Evolutionary conservation across 2,888 invertebrate genomes (phyloP).

Genomic region (Dryocosmus kuriphilus): DNA sequence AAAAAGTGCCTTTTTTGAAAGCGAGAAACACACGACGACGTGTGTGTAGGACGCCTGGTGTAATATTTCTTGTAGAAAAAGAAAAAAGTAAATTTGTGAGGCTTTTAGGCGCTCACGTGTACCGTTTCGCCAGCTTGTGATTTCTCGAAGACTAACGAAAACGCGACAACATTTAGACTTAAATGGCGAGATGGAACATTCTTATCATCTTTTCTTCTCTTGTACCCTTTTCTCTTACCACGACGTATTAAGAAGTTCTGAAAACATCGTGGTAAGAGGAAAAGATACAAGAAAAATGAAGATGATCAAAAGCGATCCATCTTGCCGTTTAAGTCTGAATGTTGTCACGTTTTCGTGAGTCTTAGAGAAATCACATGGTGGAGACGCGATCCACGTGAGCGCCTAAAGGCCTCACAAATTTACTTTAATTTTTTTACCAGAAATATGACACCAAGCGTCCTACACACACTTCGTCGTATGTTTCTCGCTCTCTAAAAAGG

Average conservation of each 20-base stretch:
- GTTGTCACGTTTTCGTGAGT: constrained; percentile 31
- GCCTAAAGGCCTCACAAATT: constrained; percentile 6
- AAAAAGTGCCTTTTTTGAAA: constrained; percentile 31
- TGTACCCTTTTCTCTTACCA: constrained; percentile 13
- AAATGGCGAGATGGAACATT: constrained; percentile 35
- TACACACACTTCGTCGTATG: constrained; percentile 9
- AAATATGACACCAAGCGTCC: constrained; percentile 37
- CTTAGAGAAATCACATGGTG: constrained; percentile 45
- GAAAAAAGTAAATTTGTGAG: constrained; percentile 19
- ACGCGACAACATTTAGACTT: constrained; percentile 35
- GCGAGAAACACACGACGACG: constrained; percentile 14
- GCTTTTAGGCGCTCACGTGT: not conserved
- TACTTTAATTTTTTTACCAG: constrained; percentile 27
- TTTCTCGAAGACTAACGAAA: constrained; percentile 34
- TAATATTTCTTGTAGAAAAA: constrained; percentile 38
- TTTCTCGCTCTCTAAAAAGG: constrained; percentile 22
- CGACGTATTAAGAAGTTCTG: too few relatives aligned
- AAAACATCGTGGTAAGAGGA: constrained; percentile 24
- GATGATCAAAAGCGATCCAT: constrained; percentile 26
- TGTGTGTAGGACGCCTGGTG: constrained; percentile 28
- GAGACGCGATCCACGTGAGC: constrained; percentile 14
- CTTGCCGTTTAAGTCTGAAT: constrained; percentile 36
- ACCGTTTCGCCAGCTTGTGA: constrained; percentile 43
- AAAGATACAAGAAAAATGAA: not conserved
- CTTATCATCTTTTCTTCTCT: constrained; percentile 9